Conservation (phyloP, 1,140 invertebrate genomes). For the Drosophila lowei region DNA sequence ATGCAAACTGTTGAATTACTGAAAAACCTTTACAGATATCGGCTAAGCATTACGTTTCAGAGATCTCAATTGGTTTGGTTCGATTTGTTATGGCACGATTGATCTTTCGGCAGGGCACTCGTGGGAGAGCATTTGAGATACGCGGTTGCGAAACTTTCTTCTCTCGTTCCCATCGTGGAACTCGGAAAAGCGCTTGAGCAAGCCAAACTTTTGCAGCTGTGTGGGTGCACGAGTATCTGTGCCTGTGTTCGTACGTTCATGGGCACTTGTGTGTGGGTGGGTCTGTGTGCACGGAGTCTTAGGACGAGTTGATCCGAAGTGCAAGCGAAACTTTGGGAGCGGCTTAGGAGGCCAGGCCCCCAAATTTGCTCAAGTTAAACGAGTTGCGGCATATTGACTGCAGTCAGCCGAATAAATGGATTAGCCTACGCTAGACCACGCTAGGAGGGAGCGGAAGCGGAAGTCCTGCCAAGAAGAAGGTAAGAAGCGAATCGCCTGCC, state of each 20-base stretch:
- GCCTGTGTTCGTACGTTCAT: no score
- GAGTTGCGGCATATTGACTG: conserved; percentile 56
- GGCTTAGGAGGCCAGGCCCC: conserved; percentile 44
- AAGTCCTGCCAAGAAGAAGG: no score
- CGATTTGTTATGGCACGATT: not conserved
- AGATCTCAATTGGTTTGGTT: no score
- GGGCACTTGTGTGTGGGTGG: not conserved
- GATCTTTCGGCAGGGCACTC: no score
- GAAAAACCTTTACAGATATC: no score
- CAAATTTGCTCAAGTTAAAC: conserved; percentile 63
- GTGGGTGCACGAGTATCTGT: not conserved
- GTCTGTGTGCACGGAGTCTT: conserved; percentile 2
- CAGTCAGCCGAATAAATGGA: conserved; percentile 55
- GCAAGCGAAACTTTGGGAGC: conserved; percentile 48
- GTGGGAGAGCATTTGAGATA: conserved; percentile 5
- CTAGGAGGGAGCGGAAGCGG: no score
- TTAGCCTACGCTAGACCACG: conserved; percentile 20
- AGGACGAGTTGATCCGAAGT: conserved; percentile 19
- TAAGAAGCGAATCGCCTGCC: conserved; percentile 17
- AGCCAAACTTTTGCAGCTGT: conserved; percentile 18
- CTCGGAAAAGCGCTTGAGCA: conserved; percentile 10
- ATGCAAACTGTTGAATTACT: not conserved
- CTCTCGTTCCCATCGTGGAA: conserved; percentile 1
- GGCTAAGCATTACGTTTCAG: no score
- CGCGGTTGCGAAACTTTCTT: conserved; percentile 6